phyloP scores from a whole-genome alignment of 1,140 invertebrate species.

The Saccostrea glomerata region DNA sequence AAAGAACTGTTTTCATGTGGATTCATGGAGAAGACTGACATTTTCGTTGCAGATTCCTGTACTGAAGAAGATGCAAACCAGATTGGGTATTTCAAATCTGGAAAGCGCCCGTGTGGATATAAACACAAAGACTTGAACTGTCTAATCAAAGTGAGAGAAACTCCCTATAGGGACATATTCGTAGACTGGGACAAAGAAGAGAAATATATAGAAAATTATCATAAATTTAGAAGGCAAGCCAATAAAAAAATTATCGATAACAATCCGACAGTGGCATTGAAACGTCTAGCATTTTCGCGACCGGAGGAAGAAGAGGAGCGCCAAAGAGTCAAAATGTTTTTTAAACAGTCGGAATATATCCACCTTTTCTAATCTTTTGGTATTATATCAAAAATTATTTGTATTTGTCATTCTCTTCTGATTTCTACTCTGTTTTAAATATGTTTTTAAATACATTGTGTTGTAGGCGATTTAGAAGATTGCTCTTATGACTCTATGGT shows the following conservation, averaged over 20 bases:
- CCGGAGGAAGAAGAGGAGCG: slow-evolving; percentile 53
- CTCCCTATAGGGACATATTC: slow-evolving; percentile 48
- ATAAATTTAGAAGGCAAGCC: slow-evolving; percentile 36
- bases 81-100: slow-evolving; percentile 47
- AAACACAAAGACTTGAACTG: slow-evolving; percentile 52
- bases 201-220: slow-evolving; percentile 38
- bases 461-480: too few species aligned
- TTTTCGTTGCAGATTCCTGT: slow-evolving; percentile 62
- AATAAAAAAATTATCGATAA: slow-evolving; percentile 55
- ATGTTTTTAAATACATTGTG: too few species aligned
- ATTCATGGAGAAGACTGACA: slow-evolving; percentile 60
- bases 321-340: slow-evolving; percentile 49
- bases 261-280: slow-evolving; percentile 58
- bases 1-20: slow-evolving; percentile 60
- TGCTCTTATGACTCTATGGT: too few species aligned
- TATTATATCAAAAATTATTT: too few species aligned
- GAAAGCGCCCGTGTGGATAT: slow-evolving; percentile 51
- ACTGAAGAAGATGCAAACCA: slow-evolving; percentile 34
- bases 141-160: slow-evolving; percentile 46
- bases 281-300: slow-evolving; percentile 44
- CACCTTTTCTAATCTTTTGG: too few species aligned
- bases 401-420: too few species aligned
- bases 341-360: slow-evolving; percentile 55
- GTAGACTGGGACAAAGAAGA: slow-evolving; percentile 49
- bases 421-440: too few species aligned